Evolutionary conservation across 2,113 vertebrate species (phyloP).

Genomic region (Oxygymnocypris stewartii): DNA sequence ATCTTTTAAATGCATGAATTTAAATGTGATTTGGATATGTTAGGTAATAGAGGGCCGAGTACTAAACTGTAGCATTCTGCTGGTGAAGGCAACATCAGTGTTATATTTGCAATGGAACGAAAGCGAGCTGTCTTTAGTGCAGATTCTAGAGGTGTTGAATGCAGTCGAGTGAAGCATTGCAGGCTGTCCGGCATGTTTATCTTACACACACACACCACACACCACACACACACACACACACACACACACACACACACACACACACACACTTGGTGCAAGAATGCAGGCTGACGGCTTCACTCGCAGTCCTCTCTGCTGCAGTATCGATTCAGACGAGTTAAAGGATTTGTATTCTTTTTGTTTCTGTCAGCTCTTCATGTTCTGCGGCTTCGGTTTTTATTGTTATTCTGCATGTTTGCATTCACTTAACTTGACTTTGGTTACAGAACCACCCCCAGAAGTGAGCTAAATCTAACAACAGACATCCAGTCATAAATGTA

Average conservation of each 20-base stretch:
- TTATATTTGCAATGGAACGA: background rate
- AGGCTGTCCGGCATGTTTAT: conserved; percentile 23
- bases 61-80: background rate
- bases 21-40: background rate
- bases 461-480: background rate
- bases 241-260: conserved; percentile 23
- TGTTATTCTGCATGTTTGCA: background rate
- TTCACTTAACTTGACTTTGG: background rate
- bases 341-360: background rate
- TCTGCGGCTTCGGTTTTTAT: background rate
- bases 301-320: conserved; percentile 58
- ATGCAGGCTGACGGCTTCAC: conserved; percentile 65
- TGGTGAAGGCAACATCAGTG: background rate
- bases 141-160: conserved; percentile 15
- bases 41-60: background rate
- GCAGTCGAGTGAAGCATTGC: background rate
- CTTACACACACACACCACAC: no score
- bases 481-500: background rate
- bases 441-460: background rate
- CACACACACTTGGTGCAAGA: conserved; percentile 51
- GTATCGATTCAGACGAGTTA: conserved; percentile 50
- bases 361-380: conserved; percentile 13
- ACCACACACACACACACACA: background rate
- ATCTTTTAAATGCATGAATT: background rate
- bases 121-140: background rate